These are phyloP conservation scores for Solenopsis invicta DNA, from an alignment of 1,140 invertebrate species.

Conservation along the genomic window DNA sequence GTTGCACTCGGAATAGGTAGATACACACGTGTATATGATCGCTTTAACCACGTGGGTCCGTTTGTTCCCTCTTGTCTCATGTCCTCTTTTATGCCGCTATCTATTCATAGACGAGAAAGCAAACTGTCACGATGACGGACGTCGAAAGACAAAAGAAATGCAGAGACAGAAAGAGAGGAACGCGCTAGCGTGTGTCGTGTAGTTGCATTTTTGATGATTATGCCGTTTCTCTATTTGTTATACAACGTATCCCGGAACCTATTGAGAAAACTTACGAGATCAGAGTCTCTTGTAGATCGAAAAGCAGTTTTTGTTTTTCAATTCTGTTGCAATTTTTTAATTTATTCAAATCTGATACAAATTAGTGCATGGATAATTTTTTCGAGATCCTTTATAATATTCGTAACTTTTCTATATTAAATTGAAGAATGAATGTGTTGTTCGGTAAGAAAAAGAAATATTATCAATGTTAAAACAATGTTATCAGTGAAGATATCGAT, in stretches of 20 bases:
- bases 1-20: constrained; percentile 56
- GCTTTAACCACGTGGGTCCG: constrained; percentile 67
- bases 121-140: constrained; percentile 69
- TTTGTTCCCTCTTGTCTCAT: constrained; percentile 28
- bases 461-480: not conserved
- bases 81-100: constrained; percentile 72
- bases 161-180: constrained; percentile 37
- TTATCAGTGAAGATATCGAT: not conserved
- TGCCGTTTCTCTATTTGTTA: not conserved
- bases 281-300: not conserved
- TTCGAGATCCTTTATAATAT: not conserved
- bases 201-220: constrained; percentile 45
- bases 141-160: constrained; percentile 59
- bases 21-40: constrained; percentile 36
- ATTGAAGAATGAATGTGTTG: not conserved
- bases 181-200: constrained; percentile 32
- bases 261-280: not conserved
- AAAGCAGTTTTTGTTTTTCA: not conserved
- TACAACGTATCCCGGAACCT: not conserved
- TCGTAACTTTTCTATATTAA: not conserved
- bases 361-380: not conserved
- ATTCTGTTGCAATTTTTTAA: too few species aligned
- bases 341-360: not conserved
- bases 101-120: constrained; percentile 78
- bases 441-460: not conserved